Percentiles rank a stretch among this genome's conserved stretches.
Evolutionary conservation across 2,113 vertebrate species (phyloP).

Genomic region (Ancistrus triradiatus): DNA sequence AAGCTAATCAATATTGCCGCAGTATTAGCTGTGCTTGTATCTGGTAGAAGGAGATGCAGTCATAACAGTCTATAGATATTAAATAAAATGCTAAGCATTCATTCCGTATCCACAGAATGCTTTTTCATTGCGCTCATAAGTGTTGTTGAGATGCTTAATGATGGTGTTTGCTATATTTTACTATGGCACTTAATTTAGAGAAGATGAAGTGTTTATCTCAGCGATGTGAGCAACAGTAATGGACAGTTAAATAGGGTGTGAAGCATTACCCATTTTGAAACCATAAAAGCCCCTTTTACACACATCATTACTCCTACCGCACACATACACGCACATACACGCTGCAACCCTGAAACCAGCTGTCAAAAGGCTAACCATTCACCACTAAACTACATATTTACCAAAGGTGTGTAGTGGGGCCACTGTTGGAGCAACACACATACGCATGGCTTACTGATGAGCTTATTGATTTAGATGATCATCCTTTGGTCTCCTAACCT

Average conservation of each 20-base stretch:
- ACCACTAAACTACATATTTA: constrained; percentile 39
- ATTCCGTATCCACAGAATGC: too few relatives aligned
- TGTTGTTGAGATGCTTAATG: too few relatives aligned
- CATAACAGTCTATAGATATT: too few relatives aligned
- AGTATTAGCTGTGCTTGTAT: too few relatives aligned
- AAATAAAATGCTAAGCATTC: too few relatives aligned
- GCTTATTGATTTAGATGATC: constrained; percentile 13
- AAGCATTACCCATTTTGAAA: constrained; percentile 53
- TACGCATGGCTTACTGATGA: constrained; percentile 26
- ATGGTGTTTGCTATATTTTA: constrained; percentile 19
- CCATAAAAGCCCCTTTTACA: constrained; percentile 62
- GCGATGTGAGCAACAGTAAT: constrained; percentile 38
- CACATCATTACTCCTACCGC: constrained; percentile 55
- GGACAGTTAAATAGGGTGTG: constrained; percentile 61
- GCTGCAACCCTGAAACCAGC: constrained; percentile 39
- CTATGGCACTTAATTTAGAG: constrained; percentile 45
- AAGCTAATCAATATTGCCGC: too few relatives aligned
- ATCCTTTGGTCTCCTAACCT: constrained; percentile 35
- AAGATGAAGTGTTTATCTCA: constrained; percentile 40
- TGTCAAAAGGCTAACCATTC: constrained; percentile 46
- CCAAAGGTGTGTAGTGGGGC: constrained; percentile 14
- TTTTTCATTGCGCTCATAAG: too few relatives aligned
- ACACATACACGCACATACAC: constrained; percentile 21
- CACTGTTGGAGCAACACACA: constrained; percentile 13
- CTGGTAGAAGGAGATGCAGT: too few relatives aligned